A percentile compares a stretch with the other conserved stretches of the same genome.
These are phyloP conservation scores for Smithornis capensis DNA, from an alignment of 2,113 vertebrate species.

Conservation along the genomic window DNA sequence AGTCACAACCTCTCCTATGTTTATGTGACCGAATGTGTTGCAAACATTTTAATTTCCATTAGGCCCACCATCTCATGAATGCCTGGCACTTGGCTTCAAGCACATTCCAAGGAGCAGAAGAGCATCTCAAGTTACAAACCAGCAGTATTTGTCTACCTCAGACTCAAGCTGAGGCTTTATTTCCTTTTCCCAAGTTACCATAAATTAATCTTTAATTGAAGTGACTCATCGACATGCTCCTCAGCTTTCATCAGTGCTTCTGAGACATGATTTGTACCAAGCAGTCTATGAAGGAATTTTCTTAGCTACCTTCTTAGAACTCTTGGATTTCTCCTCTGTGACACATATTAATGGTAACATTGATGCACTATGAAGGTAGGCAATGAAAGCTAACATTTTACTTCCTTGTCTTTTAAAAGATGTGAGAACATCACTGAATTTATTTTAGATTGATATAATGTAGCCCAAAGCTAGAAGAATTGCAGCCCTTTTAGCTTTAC, in stretches of 20 bases:
- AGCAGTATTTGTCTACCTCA: background rate
- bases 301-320: background rate
- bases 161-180: background rate
- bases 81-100: background rate
- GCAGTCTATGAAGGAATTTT: background rate
- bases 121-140: background rate
- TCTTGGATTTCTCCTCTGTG: background rate
- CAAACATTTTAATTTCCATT: background rate
- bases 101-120: background rate
- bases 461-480: background rate
- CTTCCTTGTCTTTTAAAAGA: background rate
- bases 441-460: background rate
- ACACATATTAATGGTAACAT: background rate
- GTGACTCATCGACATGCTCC: background rate
- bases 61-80: background rate
- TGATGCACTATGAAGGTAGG: background rate
- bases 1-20: background rate
- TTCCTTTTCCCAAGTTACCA: background rate
- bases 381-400: background rate
- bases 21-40: background rate
- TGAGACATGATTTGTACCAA: background rate
- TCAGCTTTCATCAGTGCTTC: background rate
- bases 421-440: background rate
- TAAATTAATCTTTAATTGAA: background rate
- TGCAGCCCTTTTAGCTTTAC: background rate